Evolutionary conservation across 2,888 invertebrate species (phyloP).

Genomic region (Odontothrips loti): DNA sequence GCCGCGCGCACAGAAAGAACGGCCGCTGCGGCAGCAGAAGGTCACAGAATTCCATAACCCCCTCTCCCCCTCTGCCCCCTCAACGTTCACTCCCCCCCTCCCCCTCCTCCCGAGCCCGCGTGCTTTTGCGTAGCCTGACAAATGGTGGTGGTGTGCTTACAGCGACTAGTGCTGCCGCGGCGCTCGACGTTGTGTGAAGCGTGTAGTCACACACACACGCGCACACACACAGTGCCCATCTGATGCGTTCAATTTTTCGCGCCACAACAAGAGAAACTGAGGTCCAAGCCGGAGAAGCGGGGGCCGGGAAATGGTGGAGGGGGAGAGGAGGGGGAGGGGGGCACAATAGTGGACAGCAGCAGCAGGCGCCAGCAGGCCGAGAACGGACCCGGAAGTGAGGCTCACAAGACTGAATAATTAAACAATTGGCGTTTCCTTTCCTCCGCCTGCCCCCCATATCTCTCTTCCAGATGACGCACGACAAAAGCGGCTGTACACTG

Average conservation of each 20-base stretch:
- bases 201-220: too few species aligned
- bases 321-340: not conserved
- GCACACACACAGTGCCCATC: not conserved
- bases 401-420: not conserved
- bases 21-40: constrained; percentile 1
- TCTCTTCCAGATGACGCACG: too few species aligned
- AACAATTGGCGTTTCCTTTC: not conserved
- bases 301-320: not conserved
- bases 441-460: not conserved
- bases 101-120: too few species aligned
- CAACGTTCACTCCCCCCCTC: too few species aligned
- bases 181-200: not conserved
- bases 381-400: not conserved
- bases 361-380: too few species aligned
- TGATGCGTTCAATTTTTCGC: constrained; percentile 9
- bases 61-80: not conserved
- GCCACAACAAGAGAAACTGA: not conserved
- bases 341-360: too few species aligned
- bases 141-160: too few species aligned
- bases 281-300: not conserved
- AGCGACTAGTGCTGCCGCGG: not conserved
- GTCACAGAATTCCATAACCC: constrained; percentile 1
- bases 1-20: not conserved
- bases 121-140: too few species aligned
- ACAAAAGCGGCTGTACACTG: too few species aligned